phyloP scores from a whole-genome alignment of 1,140 invertebrate species.

The Bombyx mandarina region DNA sequence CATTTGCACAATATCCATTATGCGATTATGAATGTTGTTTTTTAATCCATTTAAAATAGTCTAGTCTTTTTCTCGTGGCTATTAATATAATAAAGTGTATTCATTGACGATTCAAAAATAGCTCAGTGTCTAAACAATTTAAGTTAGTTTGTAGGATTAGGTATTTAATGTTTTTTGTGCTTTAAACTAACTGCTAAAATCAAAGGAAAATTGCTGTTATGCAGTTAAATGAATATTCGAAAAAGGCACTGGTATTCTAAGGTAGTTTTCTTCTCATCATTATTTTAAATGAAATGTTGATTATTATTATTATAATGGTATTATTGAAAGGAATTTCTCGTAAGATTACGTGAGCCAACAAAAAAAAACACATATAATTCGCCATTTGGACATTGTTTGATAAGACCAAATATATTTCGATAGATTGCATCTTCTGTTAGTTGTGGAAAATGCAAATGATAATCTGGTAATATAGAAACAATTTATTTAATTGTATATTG shows the following conservation, averaged over 20 bases:
- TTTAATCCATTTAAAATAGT: not conserved
- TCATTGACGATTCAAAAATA: slow-evolving; percentile 1
- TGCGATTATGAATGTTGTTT: not conserved
- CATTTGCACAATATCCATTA: slow-evolving; percentile 2
- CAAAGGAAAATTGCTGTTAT: too few relatives aligned
- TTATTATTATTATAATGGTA: too few relatives aligned
- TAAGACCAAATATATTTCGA: slow-evolving; percentile 9
- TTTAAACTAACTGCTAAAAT: too few relatives aligned
- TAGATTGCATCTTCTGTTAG: too few relatives aligned
- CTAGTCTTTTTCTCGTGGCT: slow-evolving; percentile 6
- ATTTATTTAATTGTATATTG: not conserved
- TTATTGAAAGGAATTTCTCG: too few relatives aligned
- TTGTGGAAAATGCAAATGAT: too few relatives aligned
- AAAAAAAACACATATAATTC: slow-evolving; percentile 18
- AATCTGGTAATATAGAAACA: too few relatives aligned
- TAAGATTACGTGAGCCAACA: too few relatives aligned
- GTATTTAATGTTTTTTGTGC: slow-evolving; percentile 11
- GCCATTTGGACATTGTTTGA: slow-evolving; percentile 55
- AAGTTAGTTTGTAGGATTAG: slow-evolving; percentile 18
- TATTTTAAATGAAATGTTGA: slow-evolving; percentile 14
- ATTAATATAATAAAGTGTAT: not conserved
- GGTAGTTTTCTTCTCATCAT: slow-evolving; percentile 18
- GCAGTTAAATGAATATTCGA: too few relatives aligned
- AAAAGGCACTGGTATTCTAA: slow-evolving; percentile 6
- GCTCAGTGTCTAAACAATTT: slow-evolving; percentile 16